Evolutionary conservation across 2,888 invertebrate genomes (phyloP), one percentile per base, ranked within the genome.

Genomic region (Pediacus dermestoides): DNA sequence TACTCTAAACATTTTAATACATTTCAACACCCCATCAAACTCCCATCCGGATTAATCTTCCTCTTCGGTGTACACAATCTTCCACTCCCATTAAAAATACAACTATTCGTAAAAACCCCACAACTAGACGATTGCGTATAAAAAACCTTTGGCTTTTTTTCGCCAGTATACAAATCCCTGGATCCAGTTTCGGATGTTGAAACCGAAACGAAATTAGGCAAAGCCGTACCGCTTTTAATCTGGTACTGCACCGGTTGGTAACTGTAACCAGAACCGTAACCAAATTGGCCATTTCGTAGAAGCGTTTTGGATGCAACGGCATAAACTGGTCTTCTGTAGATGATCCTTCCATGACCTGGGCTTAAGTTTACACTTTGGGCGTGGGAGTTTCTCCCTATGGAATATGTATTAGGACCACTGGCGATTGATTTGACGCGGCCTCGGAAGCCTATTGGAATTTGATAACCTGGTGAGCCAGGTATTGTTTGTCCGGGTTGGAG

Each of bases 81-180:
- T 51, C 83, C 85, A 50, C 81, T 78, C 8, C 86, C 86, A 59
- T 85, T 84, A 60, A 85, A 81, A 32, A 87, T 86, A 61, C 89
- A 89, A 0, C 86, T 83, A 64, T 89, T 89, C 1, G 88, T 88
- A 52, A 89, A 88, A 61, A 88, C 88, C 4, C 89, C 89, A 63
- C 89, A 90, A 1, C 85, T 88, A 1, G 88, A 88, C 4, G 88
- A 86, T 66, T 89, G 89, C 0, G 88, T 87, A 57, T 86, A 89
- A 67, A 87, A 89, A 1, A 85, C 83, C 48, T 84, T 84, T 1
- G 84, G 80, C 59, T 79, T 82, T 67, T 83, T 83, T 61, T 85
- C 82, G 42, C 83, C 80, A 39, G 79, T 78, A 21, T 68, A 63
- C 16, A 71, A 61, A 55, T 70, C 68, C 16, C 70, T 69, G 14